Conservation (phyloP, 2,113 vertebrate species). For the Paramisgurnus dabryanus region DNA sequence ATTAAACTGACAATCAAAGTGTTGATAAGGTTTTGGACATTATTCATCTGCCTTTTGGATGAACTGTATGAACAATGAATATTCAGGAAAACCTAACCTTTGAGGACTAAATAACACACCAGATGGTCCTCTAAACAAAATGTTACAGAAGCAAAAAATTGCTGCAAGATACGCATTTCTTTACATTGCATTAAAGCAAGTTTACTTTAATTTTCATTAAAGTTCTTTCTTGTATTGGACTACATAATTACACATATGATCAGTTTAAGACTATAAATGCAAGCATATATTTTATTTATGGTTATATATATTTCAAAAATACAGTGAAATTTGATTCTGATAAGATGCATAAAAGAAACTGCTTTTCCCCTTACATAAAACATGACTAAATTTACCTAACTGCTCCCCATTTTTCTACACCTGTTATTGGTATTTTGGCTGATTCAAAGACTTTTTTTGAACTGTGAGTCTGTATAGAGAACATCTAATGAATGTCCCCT, state of each 20-base stretch:
- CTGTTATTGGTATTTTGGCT: neutral
- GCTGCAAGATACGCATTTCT: neutral
- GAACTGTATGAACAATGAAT: slow-evolving; percentile 14
- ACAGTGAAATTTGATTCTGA: too few relatives aligned
- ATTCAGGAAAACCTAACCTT: neutral
- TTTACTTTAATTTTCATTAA: neutral
- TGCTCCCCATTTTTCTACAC: too few relatives aligned
- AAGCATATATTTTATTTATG: too few relatives aligned
- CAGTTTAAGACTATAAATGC: neutral
- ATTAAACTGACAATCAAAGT: neutral
- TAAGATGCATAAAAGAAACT: too few relatives aligned
- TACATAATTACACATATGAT: neutral
- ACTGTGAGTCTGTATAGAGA: slow-evolving; percentile 7
- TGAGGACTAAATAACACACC: neutral
- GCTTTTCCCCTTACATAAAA: neutral
- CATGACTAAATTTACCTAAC: too few relatives aligned
- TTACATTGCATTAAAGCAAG: neutral
- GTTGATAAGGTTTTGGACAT: slow-evolving; percentile 18
- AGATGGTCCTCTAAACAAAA: neutral
- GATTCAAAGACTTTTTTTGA: neutral
- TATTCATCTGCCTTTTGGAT: slow-evolving; percentile 9
- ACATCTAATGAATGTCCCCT: neutral
- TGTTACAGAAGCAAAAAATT: neutral
- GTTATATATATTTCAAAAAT: neutral
- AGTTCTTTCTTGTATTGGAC: neutral